Conservation (phyloP, 2,888 invertebrate species). For the Agrotis puta region DNA sequence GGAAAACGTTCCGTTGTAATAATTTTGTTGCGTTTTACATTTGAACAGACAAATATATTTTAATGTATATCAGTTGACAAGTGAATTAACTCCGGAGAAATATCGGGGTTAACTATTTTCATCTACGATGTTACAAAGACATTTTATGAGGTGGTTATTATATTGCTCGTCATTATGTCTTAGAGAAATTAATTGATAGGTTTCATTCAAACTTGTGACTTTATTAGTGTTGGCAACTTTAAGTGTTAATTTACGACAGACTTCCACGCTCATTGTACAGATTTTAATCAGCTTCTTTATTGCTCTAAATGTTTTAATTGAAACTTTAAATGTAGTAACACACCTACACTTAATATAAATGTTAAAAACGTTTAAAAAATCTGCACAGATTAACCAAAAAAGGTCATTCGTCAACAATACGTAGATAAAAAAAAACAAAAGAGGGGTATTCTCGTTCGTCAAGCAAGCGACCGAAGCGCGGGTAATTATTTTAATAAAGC, state of each 20-base stretch:
- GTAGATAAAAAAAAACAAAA: slow-evolving; percentile 64
- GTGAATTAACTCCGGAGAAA: slow-evolving; percentile 55
- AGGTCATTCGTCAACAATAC: slow-evolving; percentile 67
- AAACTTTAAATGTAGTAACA: not conserved
- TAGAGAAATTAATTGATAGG: slow-evolving; percentile 49
- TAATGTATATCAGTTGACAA: slow-evolving; percentile 65
- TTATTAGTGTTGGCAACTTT: slow-evolving; percentile 9
- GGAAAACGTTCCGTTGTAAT: slow-evolving; percentile 68
- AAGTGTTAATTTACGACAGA: slow-evolving; percentile 8
- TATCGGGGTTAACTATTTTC: slow-evolving; percentile 66
- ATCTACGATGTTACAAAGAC: slow-evolving; percentile 50
- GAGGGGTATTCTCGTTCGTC: slow-evolving; percentile 73
- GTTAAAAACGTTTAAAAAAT: slow-evolving; percentile 21
- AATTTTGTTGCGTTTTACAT: slow-evolving; percentile 66
- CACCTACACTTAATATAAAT: no score
- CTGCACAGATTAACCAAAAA: slow-evolving; percentile 48
- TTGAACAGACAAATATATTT: slow-evolving; percentile 66
- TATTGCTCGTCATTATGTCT: slow-evolving; percentile 35
- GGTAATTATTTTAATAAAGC: slow-evolving; percentile 82
- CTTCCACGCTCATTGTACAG: not conserved
- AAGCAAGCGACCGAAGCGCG: slow-evolving; percentile 70
- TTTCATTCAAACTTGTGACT: slow-evolving; percentile 34
- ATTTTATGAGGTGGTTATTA: slow-evolving; percentile 46
- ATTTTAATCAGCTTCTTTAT: not conserved
- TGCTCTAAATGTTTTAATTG: no score